Percentiles rank a stretch among this genome's conserved stretches.
Evolutionary conservation across 1,140 invertebrate genomes (phyloP).

Genomic region (Eubasilissa regina): DNA sequence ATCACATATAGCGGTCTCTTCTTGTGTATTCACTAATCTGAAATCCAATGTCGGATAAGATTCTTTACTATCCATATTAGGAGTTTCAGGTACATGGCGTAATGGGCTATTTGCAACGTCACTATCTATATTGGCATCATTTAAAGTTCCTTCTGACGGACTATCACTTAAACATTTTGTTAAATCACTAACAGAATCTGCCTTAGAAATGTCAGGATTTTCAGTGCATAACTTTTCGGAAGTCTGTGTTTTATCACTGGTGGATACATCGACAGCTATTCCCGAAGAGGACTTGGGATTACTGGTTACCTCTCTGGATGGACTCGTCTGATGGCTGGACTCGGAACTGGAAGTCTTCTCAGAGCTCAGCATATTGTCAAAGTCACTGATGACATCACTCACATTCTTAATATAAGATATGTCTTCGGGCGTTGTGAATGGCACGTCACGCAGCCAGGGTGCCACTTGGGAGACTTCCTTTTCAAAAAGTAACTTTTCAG

Average conservation of each 20-base stretch:
- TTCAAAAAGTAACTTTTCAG: conserved; percentile 23
- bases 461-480: conserved; percentile 65
- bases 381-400: conserved; percentile 77
- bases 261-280: conserved; percentile 22
- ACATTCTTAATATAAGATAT: conserved; percentile 75
- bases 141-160: conserved; percentile 16
- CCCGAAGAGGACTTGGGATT: conserved; percentile 26
- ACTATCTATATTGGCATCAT: conserved; percentile 53
- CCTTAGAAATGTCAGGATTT: conserved; percentile 11
- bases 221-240: conserved; percentile 4
- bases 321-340: conserved; percentile 73
- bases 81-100: conserved; percentile 56
- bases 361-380: conserved; percentile 77
- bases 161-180: conserved; percentile 31
- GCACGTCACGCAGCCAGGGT: conserved; percentile 75
- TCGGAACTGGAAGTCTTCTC: conserved; percentile 76
- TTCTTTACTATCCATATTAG: conserved; percentile 42
- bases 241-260: not conserved
- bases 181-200: conserved; percentile 22
- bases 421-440: conserved; percentile 71
- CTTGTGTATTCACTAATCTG: conserved; percentile 47
- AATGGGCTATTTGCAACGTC: conserved; percentile 43
- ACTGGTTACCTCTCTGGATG: conserved; percentile 61
- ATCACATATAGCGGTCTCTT: conserved; percentile 16
- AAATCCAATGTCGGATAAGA: conserved; percentile 56